Conservation (phyloP, 2,797 vertebrate genomes). For the Leptodactylus fallax region DNA sequence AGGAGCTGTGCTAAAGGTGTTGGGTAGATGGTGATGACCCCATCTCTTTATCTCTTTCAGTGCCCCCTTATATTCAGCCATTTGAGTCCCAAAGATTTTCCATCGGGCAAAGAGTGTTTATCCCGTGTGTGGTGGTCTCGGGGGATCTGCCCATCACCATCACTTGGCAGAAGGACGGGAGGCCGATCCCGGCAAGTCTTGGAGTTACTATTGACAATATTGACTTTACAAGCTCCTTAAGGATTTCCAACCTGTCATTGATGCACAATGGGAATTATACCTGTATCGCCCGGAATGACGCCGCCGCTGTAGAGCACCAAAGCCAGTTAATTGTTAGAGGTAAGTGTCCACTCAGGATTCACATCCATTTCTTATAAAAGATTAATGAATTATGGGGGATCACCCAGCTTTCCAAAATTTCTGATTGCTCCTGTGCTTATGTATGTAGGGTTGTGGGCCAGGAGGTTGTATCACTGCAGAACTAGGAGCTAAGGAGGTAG, state of each 20-base stretch:
- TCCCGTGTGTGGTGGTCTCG: slow-evolving; percentile 97
- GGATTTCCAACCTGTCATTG: slow-evolving; percentile 95
- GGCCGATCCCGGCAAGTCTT: slow-evolving; percentile 90
- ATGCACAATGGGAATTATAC: slow-evolving; percentile 99
- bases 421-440: too few relatives aligned
- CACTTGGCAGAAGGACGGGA: slow-evolving; percentile 97
- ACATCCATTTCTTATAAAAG: background rate
- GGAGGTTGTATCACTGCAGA: too few relatives aligned
- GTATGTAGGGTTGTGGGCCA: too few relatives aligned
- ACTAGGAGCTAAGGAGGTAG: too few relatives aligned
- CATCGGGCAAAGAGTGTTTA: slow-evolving; percentile 96
- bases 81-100: slow-evolving; percentile 98
- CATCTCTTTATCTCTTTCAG: slow-evolving; percentile 73
- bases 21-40: background rate
- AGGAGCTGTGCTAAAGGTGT: too few relatives aligned
- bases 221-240: slow-evolving; percentile 96
- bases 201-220: slow-evolving; percentile 98
- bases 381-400: too few relatives aligned
- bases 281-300: slow-evolving; percentile 96
- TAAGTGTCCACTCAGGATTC: slow-evolving; percentile 67
- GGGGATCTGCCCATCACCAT: slow-evolving; percentile 96
- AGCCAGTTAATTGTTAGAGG: slow-evolving; percentile 97
- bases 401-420: background rate
- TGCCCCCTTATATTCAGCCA: slow-evolving; percentile 96
- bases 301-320: slow-evolving; percentile 93